Evolutionary conservation across 2,888 invertebrate genomes (phyloP).

Genomic region (Tiliacea citrago): DNA sequence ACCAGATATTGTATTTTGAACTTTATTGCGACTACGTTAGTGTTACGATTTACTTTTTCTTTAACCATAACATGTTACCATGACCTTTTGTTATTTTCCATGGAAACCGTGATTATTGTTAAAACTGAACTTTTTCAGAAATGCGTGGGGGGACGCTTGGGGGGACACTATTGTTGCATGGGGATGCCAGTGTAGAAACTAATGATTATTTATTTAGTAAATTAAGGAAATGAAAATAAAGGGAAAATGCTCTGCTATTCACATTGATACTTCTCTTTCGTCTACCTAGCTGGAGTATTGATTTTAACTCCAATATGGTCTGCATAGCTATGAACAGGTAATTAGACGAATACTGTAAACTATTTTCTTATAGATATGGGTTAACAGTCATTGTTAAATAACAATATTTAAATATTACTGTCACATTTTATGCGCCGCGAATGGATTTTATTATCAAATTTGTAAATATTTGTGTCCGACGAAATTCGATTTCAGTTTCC

Average conservation of each 20-base stretch:
- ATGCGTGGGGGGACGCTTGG: too few relatives aligned
- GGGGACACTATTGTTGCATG: background rate
- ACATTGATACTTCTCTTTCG: background rate
- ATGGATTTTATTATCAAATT: too few relatives aligned
- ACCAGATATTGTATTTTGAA: background rate
- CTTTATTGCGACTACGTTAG: too few relatives aligned
- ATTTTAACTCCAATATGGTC: background rate
- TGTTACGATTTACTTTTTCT: background rate
- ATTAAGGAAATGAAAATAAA: background rate
- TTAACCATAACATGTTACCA: background rate
- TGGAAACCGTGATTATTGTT: constrained; percentile 2
- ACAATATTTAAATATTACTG: too few relatives aligned
- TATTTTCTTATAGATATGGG: too few relatives aligned
- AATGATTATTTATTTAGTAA: background rate
- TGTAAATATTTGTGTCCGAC: too few relatives aligned
- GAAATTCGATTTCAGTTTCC: too few relatives aligned
- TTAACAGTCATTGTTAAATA: background rate
- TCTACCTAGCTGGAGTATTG: background rate
- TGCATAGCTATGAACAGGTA: background rate
- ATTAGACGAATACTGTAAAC: background rate
- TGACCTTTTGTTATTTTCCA: background rate
- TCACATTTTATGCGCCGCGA: too few relatives aligned
- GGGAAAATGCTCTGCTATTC: background rate
- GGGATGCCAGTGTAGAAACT: background rate
- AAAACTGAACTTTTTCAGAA: background rate